Evolutionary conservation across 1,140 invertebrate species (phyloP), one percentile per base, ranked within the genome.

Genomic region (Drosophila erecta): DNA sequence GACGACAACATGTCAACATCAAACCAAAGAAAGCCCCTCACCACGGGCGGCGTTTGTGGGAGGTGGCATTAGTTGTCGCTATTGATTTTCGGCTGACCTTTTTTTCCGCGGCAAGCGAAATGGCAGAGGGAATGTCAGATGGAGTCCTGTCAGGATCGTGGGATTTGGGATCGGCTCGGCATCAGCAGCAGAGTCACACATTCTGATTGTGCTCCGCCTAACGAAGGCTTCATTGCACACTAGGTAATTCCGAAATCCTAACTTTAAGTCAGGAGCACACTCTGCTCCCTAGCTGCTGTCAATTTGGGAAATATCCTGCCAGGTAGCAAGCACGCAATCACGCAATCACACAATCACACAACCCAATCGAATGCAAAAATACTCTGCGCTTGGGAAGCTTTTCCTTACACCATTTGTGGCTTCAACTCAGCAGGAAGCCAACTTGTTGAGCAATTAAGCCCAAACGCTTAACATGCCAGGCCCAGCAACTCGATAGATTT

Each of bases 381-480:
- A 56, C 53, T 54, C 59, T 59, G 38, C 38, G 30, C 40, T 66
- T 50, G 30, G 33, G 2, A 33, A 3, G 24, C 17, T 33, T 56
- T 33, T 38, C 43, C 61, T 30, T 66, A 33, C 30, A 47, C 35
- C 54, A 41, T 37, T 49, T 62, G 30, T 41, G 71, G 59, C 27
- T 44, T 7, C 33, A 22, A 20, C 72, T 30, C 81, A 37, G 65
- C 81, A 78, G 64, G 81, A 67, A 57, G 64, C 78, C 81, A 86
- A 86, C 81, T 86, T 86, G 81, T 86, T 86, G 81, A 86, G 81
- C 81, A 86, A 86, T 85, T 86, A 86, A 86, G 81, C 74, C 67
- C 54, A 37, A 72, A 44, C 64, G 64, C 64, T 75, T 65, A 57
- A 57, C 70, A 54, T 67, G 55, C 40, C 43, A 47, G 30, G 33